Base-by-base conservation (phyloP, 1,140 invertebrate genomes). In the Drosophila saltans region DNA sequence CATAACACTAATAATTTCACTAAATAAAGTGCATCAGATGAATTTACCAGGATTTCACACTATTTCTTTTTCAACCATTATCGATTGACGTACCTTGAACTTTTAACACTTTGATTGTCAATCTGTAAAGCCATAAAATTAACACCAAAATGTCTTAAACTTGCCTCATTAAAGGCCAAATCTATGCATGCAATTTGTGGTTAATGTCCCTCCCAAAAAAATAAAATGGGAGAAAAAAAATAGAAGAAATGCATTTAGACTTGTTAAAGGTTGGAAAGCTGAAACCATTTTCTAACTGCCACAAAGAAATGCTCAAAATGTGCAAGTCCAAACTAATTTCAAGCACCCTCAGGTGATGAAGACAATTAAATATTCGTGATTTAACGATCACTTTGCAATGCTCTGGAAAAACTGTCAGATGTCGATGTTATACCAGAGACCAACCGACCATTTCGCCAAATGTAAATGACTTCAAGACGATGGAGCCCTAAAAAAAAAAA, bases 291-390 rank as follows among this genome's bases (percentile, higher is more conserved):
- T 70, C 69, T 67, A 67, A 66, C 60, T 43, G 70, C 67, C 59
- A 84, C 71, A 75, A 79, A 78, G 84, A 89, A 89, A 90, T 90
- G 84, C 78, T 78, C 72, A 68, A 81, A 80, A 43, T 43, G 71
- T 43, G 71, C 85, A 90, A 90, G 79, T 81, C 85, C 85, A 89
- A 84, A 89, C 84, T 89, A 89, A 89, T 89, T 89, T 90, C 78
- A 90, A 91, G 78, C 83, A 89, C 84, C 91, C 91, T 91, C 80
- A 88, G 91, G 91, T 92, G 91, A 92, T 91, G 86, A 92, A 92
- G 88, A 92, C 91, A 92, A 92, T 92, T 92, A 92, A 92, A 92
- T 92, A 92, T 92, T 92, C 91, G 91, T 92, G 91, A 92, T 92
- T 92, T 90, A 91, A 92, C 91, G 91, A 92, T 92, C 91, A 91